Base-by-base conservation (phyloP, 1,140 invertebrate species). In the Medauroidea extradentata region DNA sequence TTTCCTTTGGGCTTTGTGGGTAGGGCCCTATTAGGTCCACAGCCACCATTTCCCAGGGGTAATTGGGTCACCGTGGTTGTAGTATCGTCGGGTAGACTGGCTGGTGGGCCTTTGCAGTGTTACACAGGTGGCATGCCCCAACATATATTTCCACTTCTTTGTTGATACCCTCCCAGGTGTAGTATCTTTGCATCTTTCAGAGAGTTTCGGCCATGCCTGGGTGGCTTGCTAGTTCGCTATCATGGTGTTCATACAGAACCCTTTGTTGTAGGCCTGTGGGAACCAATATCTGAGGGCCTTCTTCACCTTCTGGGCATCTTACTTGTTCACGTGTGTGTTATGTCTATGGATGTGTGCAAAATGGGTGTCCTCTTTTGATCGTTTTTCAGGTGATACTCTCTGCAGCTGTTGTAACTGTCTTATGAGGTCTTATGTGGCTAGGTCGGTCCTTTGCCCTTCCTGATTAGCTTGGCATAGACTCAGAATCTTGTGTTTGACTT, bases 21-120 rank as follows among this genome's bases (percentile, higher is more conserved):
- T 66, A 59, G 14, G 63, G 63, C 4, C 67, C 66, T 19, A 69
- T 60, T 0, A 67, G 43, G 60, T 69, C 63, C 1, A 57, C 34
- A 4, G 61, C 43, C 1, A 69, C 16, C 0, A 23, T 52, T 24
- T 65, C 52, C 63, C 65, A 65, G 1, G 55, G 60, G 9, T 24
- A 16, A 11, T 42, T 9, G 38, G 48, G 54, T 19, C 44, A 19
- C 9, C 50, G 41, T 27, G 44, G 53, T 29, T 52, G 39, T 16
- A 58, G 23, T 34, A 25, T 16, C 4, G 46, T 61, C 2, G 21
- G 27, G 11, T 25, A 16, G 18, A 14, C 62, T 9, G 0, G 34
- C 18, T 24, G 62, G 63, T 5, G 53, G 39, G 46, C 64, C 62
- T 0, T 64, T 19, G 11, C 48, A 64, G 0, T 16, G 11, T 24